phyloP scores from a whole-genome alignment of 2,113 vertebrate species.

The Psettodes erumei region DNA sequence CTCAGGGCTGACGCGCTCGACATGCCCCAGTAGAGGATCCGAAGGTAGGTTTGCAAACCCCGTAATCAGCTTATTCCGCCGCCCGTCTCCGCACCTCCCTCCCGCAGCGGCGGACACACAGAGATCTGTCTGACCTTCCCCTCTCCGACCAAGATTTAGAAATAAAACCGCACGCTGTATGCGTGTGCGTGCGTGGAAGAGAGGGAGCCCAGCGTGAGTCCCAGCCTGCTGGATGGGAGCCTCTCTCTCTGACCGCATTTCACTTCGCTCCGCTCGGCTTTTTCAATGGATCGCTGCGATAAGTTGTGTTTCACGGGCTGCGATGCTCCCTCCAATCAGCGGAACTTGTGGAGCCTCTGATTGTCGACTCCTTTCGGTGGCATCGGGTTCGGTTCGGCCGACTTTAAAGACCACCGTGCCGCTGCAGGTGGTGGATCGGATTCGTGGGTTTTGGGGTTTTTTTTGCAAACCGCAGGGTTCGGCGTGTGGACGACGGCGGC shows the following conservation, averaged over 20 bases:
- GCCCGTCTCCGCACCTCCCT: conserved; percentile 41
- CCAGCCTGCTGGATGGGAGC: conserved; percentile 12
- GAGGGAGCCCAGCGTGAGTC: conserved; percentile 20
- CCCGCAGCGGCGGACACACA: conserved; percentile 27
- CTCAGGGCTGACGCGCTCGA: conserved; percentile 54
- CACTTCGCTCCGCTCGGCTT: neutral
- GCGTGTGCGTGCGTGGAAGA: conserved; percentile 6
- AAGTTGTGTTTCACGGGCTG: conserved; percentile 26
- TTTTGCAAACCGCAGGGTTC: conserved; percentile 5
- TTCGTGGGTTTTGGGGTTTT: neutral
- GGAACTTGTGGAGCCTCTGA: conserved; percentile 56
- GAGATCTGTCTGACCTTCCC: conserved; percentile 59
- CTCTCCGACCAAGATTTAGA: conserved; percentile 38
- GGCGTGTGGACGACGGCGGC: conserved; percentile 1
- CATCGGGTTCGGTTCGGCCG: conserved; percentile 1
- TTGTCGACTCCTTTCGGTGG: neutral
- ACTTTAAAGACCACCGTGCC: conserved; percentile 20
- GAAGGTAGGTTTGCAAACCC: conserved; percentile 73
- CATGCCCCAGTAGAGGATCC: conserved; percentile 73
- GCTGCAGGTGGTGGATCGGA: conserved; percentile 23
- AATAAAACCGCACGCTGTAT: conserved; percentile 39
- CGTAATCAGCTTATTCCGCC: conserved; percentile 51
- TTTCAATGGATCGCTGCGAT: conserved; percentile 14
- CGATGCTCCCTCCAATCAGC: conserved; percentile 40
- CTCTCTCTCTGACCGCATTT: neutral